A percentile compares a stretch with the other conserved stretches of the same genome.
Evolutionary conservation across 2,797 vertebrate species (phyloP).

Genomic region (Gouania willdenowi): DNA sequence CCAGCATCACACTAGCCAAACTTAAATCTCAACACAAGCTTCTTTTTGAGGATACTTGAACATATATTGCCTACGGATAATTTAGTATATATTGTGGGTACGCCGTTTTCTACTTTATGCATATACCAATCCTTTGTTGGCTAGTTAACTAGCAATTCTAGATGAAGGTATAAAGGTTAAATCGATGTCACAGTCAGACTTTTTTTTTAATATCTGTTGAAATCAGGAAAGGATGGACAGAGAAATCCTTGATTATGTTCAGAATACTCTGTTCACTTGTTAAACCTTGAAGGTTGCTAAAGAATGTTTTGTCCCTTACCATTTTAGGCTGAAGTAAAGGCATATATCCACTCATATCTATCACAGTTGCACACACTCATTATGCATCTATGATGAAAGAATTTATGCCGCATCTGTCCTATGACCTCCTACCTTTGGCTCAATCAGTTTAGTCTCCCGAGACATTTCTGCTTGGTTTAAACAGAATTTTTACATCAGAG

Average conservation of each 20-base stretch:
- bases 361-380: slow-evolving; percentile 23
- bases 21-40: slow-evolving; percentile 16
- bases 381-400: neutral
- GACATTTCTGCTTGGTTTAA: slow-evolving; percentile 57
- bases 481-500: slow-evolving; percentile 39
- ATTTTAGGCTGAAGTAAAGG: slow-evolving; percentile 14
- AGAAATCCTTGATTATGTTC: slow-evolving; percentile 32
- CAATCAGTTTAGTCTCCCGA: slow-evolving; percentile 60
- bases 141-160: too few species aligned
- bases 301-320: slow-evolving; percentile 47
- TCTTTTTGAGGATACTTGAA: slow-evolving; percentile 4
- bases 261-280: slow-evolving; percentile 26
- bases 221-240: slow-evolving; percentile 11
- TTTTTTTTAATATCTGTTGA: slow-evolving; percentile 43
- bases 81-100: too few species aligned
- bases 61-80: neutral
- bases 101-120: too few species aligned
- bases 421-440: slow-evolving; percentile 40
- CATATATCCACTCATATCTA: slow-evolving; percentile 4
- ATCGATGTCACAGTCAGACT: slow-evolving; percentile 31
- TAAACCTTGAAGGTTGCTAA: slow-evolving; percentile 45
- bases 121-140: too few species aligned
- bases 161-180: too few species aligned
- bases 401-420: slow-evolving; percentile 48
- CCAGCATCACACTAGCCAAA: slow-evolving; percentile 19